Base-by-base conservation (phyloP, 2,888 invertebrate species). In the Dysmachus trigonus region DNA sequence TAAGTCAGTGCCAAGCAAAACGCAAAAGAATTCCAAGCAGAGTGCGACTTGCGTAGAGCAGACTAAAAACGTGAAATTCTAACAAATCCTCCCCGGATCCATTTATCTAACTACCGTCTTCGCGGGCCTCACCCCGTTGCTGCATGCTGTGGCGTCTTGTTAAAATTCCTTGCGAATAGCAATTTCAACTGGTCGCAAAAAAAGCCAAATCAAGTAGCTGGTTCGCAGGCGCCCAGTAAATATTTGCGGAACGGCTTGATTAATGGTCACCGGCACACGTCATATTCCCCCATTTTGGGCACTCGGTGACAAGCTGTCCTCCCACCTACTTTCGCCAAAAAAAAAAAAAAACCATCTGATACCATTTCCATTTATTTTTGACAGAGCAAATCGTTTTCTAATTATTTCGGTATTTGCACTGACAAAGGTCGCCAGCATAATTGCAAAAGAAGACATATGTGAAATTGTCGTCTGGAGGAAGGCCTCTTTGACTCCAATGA, bases 371-470 rank as follows among this genome's bases (percentile, higher is more conserved):
- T 77, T 77, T 22, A 77, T 38, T 27, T 77, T 41, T 77, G 77
- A 77, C 27, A 77, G 47, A 74, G 77, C 35, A 77, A 77, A 41
- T 77, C 41, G 77, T 38, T 77, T 77, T 77, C 77, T 18, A 41
- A 77, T 77, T 77, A 76, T 76, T 76, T 41, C n/a, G 41, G 35
- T 27, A 35, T 77, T 47, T 77, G 10, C 47, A 2, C 31, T 27
- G 27, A 31, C 31, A 74, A 27, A 74, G 15, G n/a, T 35, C 15
- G 74, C 18, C 18, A 33, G 18, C 3, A n/a, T 18, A 22, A 27
- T 22, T 10, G 71, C 13, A 3, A 18, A 13, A 7, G 8, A 27
- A 77, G 31, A 41, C 13, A 10, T 27, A 2, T 7, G 41, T 8
- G 22, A 27, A 13, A 31, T 13, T 31, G 27, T 15, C 27, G 72